Percentiles rank a stretch among this genome's conserved stretches.
Conservation (phyloP, 2,888 invertebrate genomes). For the Amphipoea oculea region DNA sequence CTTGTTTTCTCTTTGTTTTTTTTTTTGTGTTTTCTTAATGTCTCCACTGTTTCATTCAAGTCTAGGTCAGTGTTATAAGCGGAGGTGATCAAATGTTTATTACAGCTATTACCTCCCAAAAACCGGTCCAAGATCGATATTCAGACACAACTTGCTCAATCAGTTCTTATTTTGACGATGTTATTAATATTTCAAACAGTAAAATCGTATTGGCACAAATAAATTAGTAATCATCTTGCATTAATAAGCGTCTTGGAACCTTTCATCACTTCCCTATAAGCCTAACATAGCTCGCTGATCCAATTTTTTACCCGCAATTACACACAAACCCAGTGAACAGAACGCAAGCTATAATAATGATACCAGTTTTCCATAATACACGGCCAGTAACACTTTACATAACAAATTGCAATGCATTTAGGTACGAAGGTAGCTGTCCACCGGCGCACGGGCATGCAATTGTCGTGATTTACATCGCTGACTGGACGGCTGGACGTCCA, state of each 20-base stretch:
- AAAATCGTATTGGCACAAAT: background rate
- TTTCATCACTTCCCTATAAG: conserved; percentile 27
- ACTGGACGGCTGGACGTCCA: conserved; percentile 56
- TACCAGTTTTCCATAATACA: conserved; percentile 63
- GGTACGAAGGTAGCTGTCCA: conserved; percentile 66
- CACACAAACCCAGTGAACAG: conserved; percentile 49
- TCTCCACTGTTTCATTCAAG: conserved; percentile 50
- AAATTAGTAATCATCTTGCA: background rate
- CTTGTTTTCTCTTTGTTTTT: conserved; percentile 72
- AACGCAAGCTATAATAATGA: conserved; percentile 62
- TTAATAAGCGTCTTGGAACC: background rate
- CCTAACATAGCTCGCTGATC: conserved; percentile 25
- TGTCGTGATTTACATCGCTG: conserved; percentile 73
- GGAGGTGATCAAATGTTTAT: conserved; percentile 44
- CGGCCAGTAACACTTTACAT: conserved; percentile 71
- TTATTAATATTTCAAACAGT: conserved; percentile 1
- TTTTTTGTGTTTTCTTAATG: conserved; percentile 20
- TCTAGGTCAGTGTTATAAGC: conserved; percentile 57
- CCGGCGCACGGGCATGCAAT: conserved; percentile 70
- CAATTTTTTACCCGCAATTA: conserved; percentile 38
- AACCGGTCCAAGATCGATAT: conserved; percentile 24
- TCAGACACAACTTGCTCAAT: background rate
- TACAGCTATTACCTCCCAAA: conserved; percentile 12
- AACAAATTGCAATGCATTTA: conserved; percentile 72
- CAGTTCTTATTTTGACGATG: conserved; percentile 7